Conservation (phyloP, 2,888 invertebrate genomes). For the Trachelus tabidus region DNA sequence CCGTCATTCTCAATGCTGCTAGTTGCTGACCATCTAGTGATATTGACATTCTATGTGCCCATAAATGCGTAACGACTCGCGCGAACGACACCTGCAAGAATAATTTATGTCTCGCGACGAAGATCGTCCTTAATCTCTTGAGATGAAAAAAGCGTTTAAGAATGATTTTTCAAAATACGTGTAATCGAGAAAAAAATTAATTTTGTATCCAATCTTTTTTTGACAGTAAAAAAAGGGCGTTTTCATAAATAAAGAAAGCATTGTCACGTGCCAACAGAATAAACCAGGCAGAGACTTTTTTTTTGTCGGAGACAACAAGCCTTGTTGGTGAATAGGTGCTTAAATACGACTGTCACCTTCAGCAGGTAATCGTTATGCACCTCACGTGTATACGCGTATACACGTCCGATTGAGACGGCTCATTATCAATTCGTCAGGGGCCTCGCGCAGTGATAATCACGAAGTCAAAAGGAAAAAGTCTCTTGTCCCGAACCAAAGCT, state of each 20-base stretch:
- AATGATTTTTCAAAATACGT: too few relatives aligned
- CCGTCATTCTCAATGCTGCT: slow-evolving; percentile 9
- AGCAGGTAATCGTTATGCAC: not conserved
- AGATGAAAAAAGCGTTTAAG: too few relatives aligned
- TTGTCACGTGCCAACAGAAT: too few relatives aligned
- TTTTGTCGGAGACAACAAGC: not conserved
- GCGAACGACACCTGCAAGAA: not conserved
- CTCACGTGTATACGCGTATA: not conserved
- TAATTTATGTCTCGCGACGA: not conserved
- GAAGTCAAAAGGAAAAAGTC: not conserved
- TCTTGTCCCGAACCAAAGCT: not conserved
- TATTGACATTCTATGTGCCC: not conserved
- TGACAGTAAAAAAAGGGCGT: too few relatives aligned
- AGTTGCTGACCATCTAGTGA: not conserved
- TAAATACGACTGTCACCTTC: not conserved
- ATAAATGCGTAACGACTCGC: not conserved
- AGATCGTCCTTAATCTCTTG: not conserved
- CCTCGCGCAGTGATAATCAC: not conserved
- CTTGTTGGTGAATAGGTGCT: not conserved
- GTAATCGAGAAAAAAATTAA: too few relatives aligned
- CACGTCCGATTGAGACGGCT: not conserved
- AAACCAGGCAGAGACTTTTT: not conserved
- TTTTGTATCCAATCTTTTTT: too few relatives aligned
- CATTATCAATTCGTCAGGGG: not conserved
- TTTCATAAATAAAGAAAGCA: too few relatives aligned